Evolutionary conservation across 2,797 vertebrate species (phyloP), one percentile per base, ranked within the genome.

Genomic region (Cynopterus sphinx): DNA sequence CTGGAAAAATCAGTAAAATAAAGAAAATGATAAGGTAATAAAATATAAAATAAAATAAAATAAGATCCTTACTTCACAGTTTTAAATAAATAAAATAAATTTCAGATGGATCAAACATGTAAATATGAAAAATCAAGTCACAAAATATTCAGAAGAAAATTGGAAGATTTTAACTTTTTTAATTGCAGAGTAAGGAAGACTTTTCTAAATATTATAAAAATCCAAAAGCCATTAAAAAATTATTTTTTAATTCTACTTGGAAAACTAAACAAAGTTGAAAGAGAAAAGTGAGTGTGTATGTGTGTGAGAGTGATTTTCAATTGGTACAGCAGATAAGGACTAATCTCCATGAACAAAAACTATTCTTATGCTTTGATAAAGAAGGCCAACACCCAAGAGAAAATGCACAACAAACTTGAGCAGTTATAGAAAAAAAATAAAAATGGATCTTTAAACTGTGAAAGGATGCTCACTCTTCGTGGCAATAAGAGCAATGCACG

Each of bases 71-170:
- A 61, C 19, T 28, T 74, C 36, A 81, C 9, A 77, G 41, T 5
- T 70, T 82, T 77, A 92, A 92, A 57, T 16, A 67, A 92, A 57
- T 16, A 67, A 90, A 88, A 74, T 68, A 91, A 89, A 31, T 43
- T 84, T 36, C n/a, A 74, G 13, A 61, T 57, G 6, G 5, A 36
- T 41, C 22, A 70, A 94, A 84, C 87, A 53, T 75, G 74, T 84
- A 71, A 84, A 71, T 61, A 41, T 82, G 10, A 91, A 94, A 93
- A 87, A 86, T 36, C 9, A 70, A 79, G 33, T 73, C 49, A 85
- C 28, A 94, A 87, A 86, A 91, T 85, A 79, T 57, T 88, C 71
- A 49, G 43, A 79, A 88, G 16, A 85, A 91, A 90, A 77, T 21
- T 36, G 13, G 24, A 24, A 70, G 33, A 41, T 46, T 57, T 86